These are phyloP conservation scores for Bagarius yarrelli DNA, from an alignment of 2,113 vertebrate species.

Conservation along the genomic window DNA sequence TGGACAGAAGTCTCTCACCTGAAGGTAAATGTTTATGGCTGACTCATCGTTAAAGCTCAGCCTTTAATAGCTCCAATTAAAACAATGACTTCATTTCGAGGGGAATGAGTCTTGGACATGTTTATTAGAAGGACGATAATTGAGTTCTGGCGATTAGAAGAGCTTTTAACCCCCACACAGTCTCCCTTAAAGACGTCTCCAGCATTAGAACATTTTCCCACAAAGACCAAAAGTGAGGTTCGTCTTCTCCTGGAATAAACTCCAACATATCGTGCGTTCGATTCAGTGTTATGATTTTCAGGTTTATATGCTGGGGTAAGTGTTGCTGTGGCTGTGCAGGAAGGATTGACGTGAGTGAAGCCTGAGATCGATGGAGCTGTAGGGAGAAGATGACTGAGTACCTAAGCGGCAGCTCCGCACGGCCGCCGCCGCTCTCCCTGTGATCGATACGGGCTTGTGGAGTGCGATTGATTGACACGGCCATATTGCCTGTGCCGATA, in stretches of 20 bases:
- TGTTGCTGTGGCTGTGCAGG: conserved; percentile 55
- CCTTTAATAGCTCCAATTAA: conserved; percentile 83
- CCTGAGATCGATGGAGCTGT: conserved; percentile 68
- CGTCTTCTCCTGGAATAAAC: background rate
- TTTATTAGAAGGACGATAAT: conserved; percentile 71
- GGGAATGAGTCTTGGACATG: conserved; percentile 68
- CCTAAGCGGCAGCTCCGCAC: conserved; percentile 69
- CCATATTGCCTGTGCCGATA: conserved; percentile 72
- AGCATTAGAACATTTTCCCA: background rate
- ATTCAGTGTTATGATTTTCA: background rate
- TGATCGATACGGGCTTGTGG: conserved; percentile 70
- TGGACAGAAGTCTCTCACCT: conserved; percentile 72
- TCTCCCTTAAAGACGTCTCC: background rate
- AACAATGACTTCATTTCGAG: conserved; percentile 79
- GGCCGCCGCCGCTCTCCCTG: conserved; percentile 67
- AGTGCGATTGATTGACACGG: conserved; percentile 75
- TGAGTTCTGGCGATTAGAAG: conserved; percentile 48
- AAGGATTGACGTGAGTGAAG: conserved; percentile 61
- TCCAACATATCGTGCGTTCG: background rate
- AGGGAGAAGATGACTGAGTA: conserved; percentile 73
- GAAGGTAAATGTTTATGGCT: conserved; percentile 86
- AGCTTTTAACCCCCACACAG: conserved; percentile 56
- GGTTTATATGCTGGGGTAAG: background rate
- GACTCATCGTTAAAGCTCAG: conserved; percentile 75
- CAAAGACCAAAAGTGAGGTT: background rate